Base-by-base conservation (phyloP, 2,888 invertebrate genomes). In the Timema cristinae region DNA sequence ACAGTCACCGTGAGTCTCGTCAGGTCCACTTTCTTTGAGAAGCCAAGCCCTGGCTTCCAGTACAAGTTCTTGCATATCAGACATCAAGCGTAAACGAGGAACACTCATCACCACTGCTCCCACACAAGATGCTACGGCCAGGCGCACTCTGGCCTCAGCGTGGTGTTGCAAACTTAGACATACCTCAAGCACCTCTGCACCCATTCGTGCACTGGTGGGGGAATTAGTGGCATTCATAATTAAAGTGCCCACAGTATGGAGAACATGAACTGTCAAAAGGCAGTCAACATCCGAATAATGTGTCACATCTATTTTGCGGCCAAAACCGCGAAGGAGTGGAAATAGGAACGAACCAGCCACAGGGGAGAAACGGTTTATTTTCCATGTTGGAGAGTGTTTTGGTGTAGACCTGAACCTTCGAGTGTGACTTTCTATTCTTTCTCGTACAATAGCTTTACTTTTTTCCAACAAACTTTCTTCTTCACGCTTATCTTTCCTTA, bases 281-380 rank as follows among this genome's bases (percentile, higher is more conserved):
- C 66, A 71, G 70, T 75, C 74, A 48, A 72, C 48, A n/a, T 74
- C 75, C 52, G 59, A 11, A 47, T 69, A 48, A 7, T 49, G 50
- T 49, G 52, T 61, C 0, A 15, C 6, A 8, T 15, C n/a, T 8
- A n/a, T 32, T 61, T 86, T 85, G 54, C 84, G 84, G 0, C 88
- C 88, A 75, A 89, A 88, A 0, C 91, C 92, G 47, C 89, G 86
- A 0, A 94, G 80, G 1, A 94, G 81, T 0, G 94, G 93, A 79
- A 92, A 96, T 82, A 96, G 95, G 80, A 96, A 97, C 66, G 86
- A 86, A 1, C 92, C 91, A 0, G 91, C 92, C 0, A 92, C 89
- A 0, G 87, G 82, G 0, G 90, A 86, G 80, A 95, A 95, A 68
- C 84, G 84, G 82, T 94, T 95, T 0, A 82, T 80, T 51, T 72